Base-by-base conservation (phyloP, 2,888 invertebrate species). In the Siphlonurus alternatus region DNA sequence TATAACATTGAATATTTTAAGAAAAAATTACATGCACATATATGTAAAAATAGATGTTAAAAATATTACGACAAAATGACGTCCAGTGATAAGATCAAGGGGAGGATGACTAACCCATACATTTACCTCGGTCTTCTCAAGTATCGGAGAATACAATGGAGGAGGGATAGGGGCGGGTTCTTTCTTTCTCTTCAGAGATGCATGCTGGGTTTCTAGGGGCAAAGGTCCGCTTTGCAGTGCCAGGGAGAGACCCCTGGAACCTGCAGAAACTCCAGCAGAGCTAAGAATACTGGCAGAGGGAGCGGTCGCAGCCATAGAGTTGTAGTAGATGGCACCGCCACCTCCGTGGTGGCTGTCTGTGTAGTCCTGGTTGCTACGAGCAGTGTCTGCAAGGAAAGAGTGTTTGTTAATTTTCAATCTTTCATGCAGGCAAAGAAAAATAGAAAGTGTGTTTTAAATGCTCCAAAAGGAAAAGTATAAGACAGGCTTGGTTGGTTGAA, bases 171-270 rank as follows among this genome's bases (percentile, higher is more conserved):
- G 71, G 65, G 72, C 70, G 10, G 73, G 70, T 56, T 74, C 74
- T 69, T 78, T 78, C 69, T 76, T 76, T 65, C 78, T 71, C 67
- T 77, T 75, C 62, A 79, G 71, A 15, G 79, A 79, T 5, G 78
- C 75, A 70, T 78, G 78, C 68, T 78, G 78, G 20, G 77, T 77
- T 70, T 78, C 77, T 53, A 73, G 67, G 19, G 71, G 69, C 25
- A 69, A 64, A 2, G 66, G 61, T 5, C 60, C 63, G 5, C 61
- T 7, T 51, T 51, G 53, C 7, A 56, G 56, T 5, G 56, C 56
- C 5, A 56, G 22, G 20, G 19, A 20, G 7, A 56, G n/a, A 10
- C 56, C 56, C 20, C 56, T 5, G 15, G 38, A 38, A n/a, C 5
- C 56, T 20, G 15, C 56, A 38, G 38, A 38, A n/a, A n/a, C 56